Evolutionary conservation across 2,113 vertebrate genomes (phyloP), one percentile per base, ranked within the genome.

Genomic region (Malurus cyaneus): DNA sequence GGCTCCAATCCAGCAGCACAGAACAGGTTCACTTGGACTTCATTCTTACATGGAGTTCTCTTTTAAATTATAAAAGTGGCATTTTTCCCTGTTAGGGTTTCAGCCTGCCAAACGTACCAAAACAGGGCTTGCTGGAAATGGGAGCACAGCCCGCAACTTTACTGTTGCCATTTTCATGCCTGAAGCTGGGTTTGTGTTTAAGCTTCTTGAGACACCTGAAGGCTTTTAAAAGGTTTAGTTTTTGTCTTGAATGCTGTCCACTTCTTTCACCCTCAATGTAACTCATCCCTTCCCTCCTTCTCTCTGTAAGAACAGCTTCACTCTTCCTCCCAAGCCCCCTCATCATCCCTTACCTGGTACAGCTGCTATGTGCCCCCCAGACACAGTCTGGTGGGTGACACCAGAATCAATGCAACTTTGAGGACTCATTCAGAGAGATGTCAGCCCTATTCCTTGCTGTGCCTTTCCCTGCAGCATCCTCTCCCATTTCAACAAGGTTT

Each of bases 291-390:
- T 64, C 50, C 10, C 9, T 53, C 12, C 11, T 83, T 57, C 17
- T 16, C 6, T 23, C 25, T 3, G 0, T 2, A 15, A 2, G 3
- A 62, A 8, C 1, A 0, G 16, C 31, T 72, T 15, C 39, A 12
- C 12, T 53, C 9, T 29, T 26, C 49, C 13, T 64, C 11, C 19
- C 2, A 14, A 54, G 20, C 5, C 6, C 6, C 3, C 7, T 78
- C 49, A 64, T 12, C 1, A 0, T 6, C 7, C 31, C 31, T 62
- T 1, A 3, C 8, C 9, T 0, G 1, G 8, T 5, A 11, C 32
- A 69, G 10, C 41, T 36, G 28, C 13, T 49, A 11, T 16, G 17
- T 32, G 31, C 10, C 36, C 66, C 5, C 23, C 34, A 72, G 46
- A 23, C 8, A 23, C 12, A 49, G 11, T 11, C n/a, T 8, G 18